These are phyloP conservation scores for Amphiprion clarkii DNA, from an alignment of 2,797 vertebrate species.

Conservation along the genomic window DNA sequence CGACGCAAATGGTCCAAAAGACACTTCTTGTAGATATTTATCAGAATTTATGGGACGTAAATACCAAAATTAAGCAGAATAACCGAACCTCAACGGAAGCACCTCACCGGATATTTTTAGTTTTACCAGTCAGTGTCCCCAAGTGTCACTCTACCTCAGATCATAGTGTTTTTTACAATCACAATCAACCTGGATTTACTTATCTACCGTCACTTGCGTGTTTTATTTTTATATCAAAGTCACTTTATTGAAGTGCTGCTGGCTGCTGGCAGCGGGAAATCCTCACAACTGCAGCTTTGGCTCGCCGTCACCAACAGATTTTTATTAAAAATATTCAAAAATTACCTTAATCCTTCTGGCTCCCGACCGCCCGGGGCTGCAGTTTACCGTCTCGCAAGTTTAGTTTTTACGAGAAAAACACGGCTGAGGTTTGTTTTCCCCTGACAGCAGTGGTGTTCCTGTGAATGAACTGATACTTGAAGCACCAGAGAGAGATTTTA, in stretches of 20 bases:
- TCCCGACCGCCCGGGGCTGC: neutral
- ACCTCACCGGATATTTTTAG: constrained; percentile 4
- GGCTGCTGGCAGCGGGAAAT: constrained; percentile 37
- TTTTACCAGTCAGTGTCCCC: constrained; percentile 10
- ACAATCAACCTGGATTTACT: constrained; percentile 23
- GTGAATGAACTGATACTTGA: constrained; percentile 65
- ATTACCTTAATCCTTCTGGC: neutral
- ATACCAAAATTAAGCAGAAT: neutral
- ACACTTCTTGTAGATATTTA: neutral
- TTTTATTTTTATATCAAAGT: constrained; percentile 44
- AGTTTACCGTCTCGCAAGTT: neutral
- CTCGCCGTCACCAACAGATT: too few relatives aligned
- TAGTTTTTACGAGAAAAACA: neutral
- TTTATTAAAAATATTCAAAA: too few relatives aligned
- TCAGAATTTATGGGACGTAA: neutral
- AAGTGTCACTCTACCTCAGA: constrained; percentile 64
- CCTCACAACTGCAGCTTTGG: constrained; percentile 12
- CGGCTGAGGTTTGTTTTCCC: constrained; percentile 3
- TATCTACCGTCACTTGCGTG: constrained; percentile 14
- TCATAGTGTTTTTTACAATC: constrained; percentile 17
- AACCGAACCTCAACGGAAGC: neutral
- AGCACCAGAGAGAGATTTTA: constrained; percentile 38
- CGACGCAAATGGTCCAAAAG: neutral
- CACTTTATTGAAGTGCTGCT: constrained; percentile 64
- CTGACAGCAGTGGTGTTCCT: constrained; percentile 47